Base-by-base conservation (phyloP, 2,113 vertebrate species). In the Sclerurus mexicanus region DNA sequence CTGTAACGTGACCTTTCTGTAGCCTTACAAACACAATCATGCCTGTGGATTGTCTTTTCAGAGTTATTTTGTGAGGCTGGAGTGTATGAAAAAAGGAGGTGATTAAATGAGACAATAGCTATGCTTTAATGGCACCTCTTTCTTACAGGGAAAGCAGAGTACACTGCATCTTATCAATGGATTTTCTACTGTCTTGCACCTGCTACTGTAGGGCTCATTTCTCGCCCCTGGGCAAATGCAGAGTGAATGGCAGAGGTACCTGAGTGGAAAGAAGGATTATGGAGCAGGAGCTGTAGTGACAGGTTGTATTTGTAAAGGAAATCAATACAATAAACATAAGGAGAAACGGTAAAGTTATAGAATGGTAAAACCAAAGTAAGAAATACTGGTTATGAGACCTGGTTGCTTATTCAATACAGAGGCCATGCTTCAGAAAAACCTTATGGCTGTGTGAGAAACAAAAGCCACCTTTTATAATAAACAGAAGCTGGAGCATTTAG, bases 81-180 rank as follows among this genome's bases (percentile, higher is more conserved):
- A 92, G 60, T 46, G 60, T 67, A 89, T 60, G 76, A 90, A 90
- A 88, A 95, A 93, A 89, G 31, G 60, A 86, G 69, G 77, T 92
- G 96, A 95, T 91, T 93, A 96, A 96, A 90, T 68, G 85, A 96
- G 88, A 96, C 88, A 95, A 94, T 89, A 96, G 90, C 31, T 44
- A 79, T 22, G 88, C 62, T 93, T 88, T 95, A 90, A 81, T 91
- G 88, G 73, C 80, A 79, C 56, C 66, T 90, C 72, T 72, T 91
- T 81, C 66, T 81, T 90, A 52, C 53, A 69, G 64, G 44, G 60
- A 89, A 94, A 92, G 69, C 80, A 60, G 53, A 92, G 69, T 53
- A 90, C 1, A 3, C 73, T 85, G 62, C 63, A 58, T 73, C 88
- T 96, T 96, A 93, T 89, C 96, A 89, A 82, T 69, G 90, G 73